A percentile compares a stretch with the other conserved stretches of the same genome.
These are phyloP conservation scores for Sycophila texana DNA, from an alignment of 2,888 invertebrate species.

Conservation along the genomic window DNA sequence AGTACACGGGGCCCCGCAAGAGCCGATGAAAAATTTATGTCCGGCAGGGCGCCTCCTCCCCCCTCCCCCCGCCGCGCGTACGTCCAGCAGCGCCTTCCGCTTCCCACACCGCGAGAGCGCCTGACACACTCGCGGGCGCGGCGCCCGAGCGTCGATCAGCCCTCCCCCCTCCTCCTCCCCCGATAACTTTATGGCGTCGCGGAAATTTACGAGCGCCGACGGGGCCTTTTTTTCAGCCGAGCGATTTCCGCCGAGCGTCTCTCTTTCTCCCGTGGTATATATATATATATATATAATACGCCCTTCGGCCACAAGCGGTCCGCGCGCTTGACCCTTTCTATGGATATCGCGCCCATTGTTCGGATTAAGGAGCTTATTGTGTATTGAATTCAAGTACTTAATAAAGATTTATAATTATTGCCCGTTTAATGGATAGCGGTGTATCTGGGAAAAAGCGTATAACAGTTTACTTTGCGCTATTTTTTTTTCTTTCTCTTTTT, in stretches of 20 bases:
- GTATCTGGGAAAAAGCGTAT: not conserved
- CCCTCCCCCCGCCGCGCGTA: not conserved
- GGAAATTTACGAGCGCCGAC: slow-evolving; percentile 31
- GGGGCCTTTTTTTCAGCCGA: too few species aligned
- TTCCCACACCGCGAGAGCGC: slow-evolving; percentile 30
- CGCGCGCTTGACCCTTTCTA: not conserved
- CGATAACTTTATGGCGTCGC: slow-evolving; percentile 45
- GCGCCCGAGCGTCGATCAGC: slow-evolving; percentile 48
- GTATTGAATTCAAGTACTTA: slow-evolving; percentile 23
- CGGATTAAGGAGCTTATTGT: slow-evolving; percentile 7
- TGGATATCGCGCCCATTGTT: slow-evolving; percentile 18
- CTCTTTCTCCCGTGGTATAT: not conserved
- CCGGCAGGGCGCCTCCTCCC: not conserved
- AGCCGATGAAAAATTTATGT: slow-evolving; percentile 34
- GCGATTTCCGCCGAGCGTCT: slow-evolving; percentile 19
- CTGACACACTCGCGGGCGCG: slow-evolving; percentile 33
- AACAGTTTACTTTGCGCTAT: not conserved
- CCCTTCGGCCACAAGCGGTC: too few species aligned
- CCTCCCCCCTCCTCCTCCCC: not conserved
- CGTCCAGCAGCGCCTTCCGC: slow-evolving; percentile 27
- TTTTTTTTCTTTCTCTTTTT: not conserved
- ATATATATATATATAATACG: too few species aligned
- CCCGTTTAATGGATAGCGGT: not conserved
- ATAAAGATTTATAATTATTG: slow-evolving; percentile 39
- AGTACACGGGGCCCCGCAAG: not conserved